phyloP scores from a whole-genome alignment of 2,113 vertebrate species.

The Tetrao urogallus region DNA sequence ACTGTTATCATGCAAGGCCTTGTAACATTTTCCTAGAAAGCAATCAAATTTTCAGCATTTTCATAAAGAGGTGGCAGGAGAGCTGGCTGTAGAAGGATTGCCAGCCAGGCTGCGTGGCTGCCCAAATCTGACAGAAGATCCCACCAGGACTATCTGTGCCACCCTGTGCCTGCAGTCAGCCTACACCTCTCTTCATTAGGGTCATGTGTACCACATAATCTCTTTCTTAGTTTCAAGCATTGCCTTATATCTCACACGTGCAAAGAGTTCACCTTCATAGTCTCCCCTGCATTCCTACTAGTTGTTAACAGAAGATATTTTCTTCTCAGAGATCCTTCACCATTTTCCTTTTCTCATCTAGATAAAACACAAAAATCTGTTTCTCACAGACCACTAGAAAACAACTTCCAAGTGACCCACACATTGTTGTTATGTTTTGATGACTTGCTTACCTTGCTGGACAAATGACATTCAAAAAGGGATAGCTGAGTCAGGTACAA shows the following conservation, averaged over 20 bases:
- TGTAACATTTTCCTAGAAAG: background rate
- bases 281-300: background rate
- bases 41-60: background rate
- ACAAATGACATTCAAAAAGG: background rate
- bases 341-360: fast-evolving
- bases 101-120: background rate
- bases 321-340: background rate
- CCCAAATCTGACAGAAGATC: background rate
- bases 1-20: background rate
- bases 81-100: background rate
- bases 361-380: background rate
- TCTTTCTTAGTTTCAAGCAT: background rate
- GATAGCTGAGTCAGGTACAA: background rate
- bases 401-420: background rate
- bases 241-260: background rate
- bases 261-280: fast-evolving
- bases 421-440: background rate
- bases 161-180: background rate
- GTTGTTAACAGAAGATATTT: background rate
- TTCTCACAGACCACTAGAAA: background rate
- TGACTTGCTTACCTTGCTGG: background rate
- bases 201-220: background rate
- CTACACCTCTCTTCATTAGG: background rate
- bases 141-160: background rate
- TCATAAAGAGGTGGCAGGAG: background rate